Base-by-base conservation (phyloP, 2,113 vertebrate genomes). In the Osmerus mordax region DNA sequence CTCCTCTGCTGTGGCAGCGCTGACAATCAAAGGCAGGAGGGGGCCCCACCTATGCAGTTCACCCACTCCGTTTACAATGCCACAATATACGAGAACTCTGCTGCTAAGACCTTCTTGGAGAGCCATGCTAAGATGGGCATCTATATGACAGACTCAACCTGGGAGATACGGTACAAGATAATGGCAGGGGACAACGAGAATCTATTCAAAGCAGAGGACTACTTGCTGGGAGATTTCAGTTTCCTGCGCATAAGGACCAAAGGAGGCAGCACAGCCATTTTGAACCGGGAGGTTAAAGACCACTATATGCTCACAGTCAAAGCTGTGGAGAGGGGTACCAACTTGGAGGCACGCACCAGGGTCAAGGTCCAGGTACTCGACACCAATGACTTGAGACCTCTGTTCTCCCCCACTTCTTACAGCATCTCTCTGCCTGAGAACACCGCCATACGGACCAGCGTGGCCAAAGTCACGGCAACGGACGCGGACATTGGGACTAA, bases 191-290 rank as follows among this genome's bases (percentile, higher is more conserved):
- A 99, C 92, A 95, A 83, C 70, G 97, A 99, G 82, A 99, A 97
- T 87, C 88, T 99, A 52, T 99, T 99, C 87, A 99, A 99, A 94
- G 97, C 97, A 3, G 97, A 99, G 86, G 97, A 99, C 72, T 91
- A 96, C 54, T 61, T 94, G 77, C 82, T 98, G 82, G 97, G 97
- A 80, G 94, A 99, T 89, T 98, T 99, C 83, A 97, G 95, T 85
- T 99, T 98, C 90, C 89, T 99, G 90, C 92, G 97, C 78, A 95
- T 99, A 94, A 90, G 97, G 92, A 99, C 97, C 93, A 99, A 98
- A 94, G 97, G 97, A 88, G 97, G 97, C 83, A 98, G 97, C 84
- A 96, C 95, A 64, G 95, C 95, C 85, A 97, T 97, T 84, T 94
- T 99, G 61, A 99, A 99, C 71, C 91, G 97, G 80, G 97, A 99